A percentile compares a stretch with the other conserved stretches of the same genome.
These are phyloP conservation scores for Pampusana beccarii DNA, from an alignment of 2,113 vertebrate genomes.

Conservation along the genomic window DNA sequence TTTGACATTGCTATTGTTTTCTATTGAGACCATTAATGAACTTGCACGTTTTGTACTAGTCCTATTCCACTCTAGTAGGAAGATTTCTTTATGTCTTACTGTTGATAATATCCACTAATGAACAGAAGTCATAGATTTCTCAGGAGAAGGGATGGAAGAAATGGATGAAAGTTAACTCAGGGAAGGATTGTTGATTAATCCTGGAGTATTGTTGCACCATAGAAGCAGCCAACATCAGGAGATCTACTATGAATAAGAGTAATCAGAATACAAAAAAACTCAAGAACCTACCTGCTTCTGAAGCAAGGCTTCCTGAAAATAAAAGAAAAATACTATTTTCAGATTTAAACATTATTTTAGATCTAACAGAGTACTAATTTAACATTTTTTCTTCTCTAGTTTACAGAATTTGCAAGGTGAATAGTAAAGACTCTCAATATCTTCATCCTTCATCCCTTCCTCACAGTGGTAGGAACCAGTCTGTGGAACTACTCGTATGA, in stretches of 20 bases:
- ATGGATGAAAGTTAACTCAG: background rate
- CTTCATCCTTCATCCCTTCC: background rate
- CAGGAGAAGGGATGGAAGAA: background rate
- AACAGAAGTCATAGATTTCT: background rate
- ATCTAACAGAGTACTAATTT: conserved; percentile 15
- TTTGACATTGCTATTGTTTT: background rate
- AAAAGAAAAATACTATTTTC: conserved; percentile 41
- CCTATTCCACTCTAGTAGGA: background rate
- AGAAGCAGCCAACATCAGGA: background rate
- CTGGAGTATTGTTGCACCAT: background rate
- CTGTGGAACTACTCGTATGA: background rate
- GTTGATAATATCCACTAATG: background rate
- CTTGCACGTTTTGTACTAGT: background rate
- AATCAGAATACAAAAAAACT: background rate
- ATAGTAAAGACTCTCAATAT: conserved; percentile 2
- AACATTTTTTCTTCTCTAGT: conserved; percentile 2
- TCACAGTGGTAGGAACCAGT: background rate
- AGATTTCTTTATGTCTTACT: background rate
- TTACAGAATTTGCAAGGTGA: conserved; percentile 10
- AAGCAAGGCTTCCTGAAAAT: conserved; percentile 77
- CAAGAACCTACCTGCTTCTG: conserved; percentile 76
- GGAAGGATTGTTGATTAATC: background rate
- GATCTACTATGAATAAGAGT: background rate
- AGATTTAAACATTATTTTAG: too few species aligned
- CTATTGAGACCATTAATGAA: background rate